A percentile compares a stretch with the other conserved stretches of the same genome.
Conservation (phyloP, 1,140 invertebrate genomes). For the Drosophila aff. region DNA sequence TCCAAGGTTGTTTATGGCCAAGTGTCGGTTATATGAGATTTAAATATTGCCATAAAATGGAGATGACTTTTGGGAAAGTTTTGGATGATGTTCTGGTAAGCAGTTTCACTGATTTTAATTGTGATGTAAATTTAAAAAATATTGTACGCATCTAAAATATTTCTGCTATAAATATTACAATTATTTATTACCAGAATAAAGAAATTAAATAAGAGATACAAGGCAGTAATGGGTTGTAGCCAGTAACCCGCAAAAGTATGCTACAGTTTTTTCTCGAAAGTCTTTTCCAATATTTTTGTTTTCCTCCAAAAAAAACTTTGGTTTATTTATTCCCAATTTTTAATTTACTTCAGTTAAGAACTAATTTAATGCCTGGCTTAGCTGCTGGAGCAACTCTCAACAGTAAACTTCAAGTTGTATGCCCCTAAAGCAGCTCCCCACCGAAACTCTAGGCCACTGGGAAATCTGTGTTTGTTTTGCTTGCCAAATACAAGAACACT, state of each 20-base stretch:
- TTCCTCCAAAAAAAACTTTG: not conserved
- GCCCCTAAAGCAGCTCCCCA: not conserved
- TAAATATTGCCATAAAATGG: slow-evolving; percentile 62
- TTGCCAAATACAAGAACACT: slow-evolving; percentile 46
- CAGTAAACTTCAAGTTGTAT: slow-evolving; percentile 1
- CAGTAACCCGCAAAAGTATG: not conserved
- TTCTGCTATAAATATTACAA: not conserved
- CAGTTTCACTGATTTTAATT: slow-evolving; percentile 2
- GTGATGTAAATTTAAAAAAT: not conserved
- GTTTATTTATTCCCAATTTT: not conserved
- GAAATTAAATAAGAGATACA: not conserved
- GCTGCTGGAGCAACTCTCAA: not conserved
- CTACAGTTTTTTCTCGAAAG: not conserved
- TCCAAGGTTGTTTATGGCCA: slow-evolving; percentile 69
- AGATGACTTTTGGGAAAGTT: slow-evolving; percentile 28
- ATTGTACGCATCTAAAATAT: not conserved
- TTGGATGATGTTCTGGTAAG: slow-evolving; percentile 17
- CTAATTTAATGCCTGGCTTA: slow-evolving; percentile 14
- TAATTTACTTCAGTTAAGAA: not conserved
- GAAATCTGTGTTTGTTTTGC: slow-evolving; percentile 33
- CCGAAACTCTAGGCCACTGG: slow-evolving; percentile 29
- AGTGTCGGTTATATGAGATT: slow-evolving; percentile 71
- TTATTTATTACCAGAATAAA: not conserved
- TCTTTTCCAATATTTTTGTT: not conserved
- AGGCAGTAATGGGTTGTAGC: not conserved